Conservation (phyloP, 2,113 vertebrate genomes). For the Rhea pennata region DNA sequence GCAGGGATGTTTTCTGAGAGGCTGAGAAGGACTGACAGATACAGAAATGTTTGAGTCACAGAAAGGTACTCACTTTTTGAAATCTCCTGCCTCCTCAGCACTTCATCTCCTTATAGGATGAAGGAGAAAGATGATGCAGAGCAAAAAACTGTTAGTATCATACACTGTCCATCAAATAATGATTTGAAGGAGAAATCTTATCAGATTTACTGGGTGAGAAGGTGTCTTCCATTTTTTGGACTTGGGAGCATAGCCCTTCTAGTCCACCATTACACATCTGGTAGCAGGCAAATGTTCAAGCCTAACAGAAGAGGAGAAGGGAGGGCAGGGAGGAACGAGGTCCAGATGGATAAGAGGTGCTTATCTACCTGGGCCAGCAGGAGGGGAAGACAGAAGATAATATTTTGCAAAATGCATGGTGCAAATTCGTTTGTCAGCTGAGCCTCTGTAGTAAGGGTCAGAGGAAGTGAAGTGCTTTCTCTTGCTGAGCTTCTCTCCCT, state of each 20-base stretch:
- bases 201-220: not conserved
- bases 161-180: not conserved
- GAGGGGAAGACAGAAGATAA: not conserved
- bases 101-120: not conserved
- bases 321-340: not conserved
- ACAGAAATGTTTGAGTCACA: not conserved
- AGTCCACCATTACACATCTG: not conserved
- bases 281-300: not conserved
- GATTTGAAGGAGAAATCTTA: not conserved
- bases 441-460: not conserved
- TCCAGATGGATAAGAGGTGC: not conserved
- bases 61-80: not conserved
- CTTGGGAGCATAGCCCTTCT: not conserved
- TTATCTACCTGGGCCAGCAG: not conserved
- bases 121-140: not conserved
- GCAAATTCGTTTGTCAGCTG: conserved; percentile 11
- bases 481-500: not conserved
- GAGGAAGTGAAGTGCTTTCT: not conserved
- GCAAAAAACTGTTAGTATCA: not conserved
- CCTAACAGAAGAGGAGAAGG: not conserved
- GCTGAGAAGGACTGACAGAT: not conserved
- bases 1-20: not conserved
- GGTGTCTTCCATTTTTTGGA: not conserved
- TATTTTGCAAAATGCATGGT: not conserved
- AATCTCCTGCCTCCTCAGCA: not conserved